These are phyloP conservation scores for Glyptemys insculpta DNA, from an alignment of 2,797 vertebrate species.

Conservation along the genomic window DNA sequence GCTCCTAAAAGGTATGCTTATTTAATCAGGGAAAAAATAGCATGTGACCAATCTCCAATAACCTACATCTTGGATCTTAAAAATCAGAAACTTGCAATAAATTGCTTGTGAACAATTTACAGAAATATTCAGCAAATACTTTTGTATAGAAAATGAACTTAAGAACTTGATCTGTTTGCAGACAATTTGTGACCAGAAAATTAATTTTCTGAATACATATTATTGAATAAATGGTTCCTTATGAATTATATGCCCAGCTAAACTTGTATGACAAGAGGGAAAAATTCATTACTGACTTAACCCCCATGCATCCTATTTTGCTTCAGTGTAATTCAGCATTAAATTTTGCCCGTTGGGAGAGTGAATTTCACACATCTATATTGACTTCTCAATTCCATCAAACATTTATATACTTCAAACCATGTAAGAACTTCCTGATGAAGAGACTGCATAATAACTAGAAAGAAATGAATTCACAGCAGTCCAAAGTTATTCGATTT, in stretches of 20 bases:
- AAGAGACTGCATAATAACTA: background rate
- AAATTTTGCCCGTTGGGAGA: background rate
- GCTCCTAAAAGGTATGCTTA: background rate
- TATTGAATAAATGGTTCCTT: no score
- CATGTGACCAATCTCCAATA: background rate
- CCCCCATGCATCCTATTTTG: background rate
- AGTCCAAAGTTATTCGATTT: background rate
- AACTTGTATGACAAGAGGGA: no score
- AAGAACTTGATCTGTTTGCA: background rate
- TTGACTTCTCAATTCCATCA: background rate
- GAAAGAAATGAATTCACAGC: background rate
- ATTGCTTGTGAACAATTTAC: background rate
- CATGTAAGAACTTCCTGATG: background rate
- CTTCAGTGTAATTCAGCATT: background rate
- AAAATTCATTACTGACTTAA: background rate
- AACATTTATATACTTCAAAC: background rate
- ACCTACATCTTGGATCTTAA: background rate
- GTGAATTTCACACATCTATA: background rate
- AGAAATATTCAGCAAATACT: background rate
- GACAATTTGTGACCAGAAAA: background rate
- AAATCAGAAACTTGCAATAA: background rate
- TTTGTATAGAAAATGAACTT: background rate
- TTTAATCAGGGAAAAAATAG: background rate
- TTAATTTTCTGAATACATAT: background rate
- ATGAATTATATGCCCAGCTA: no score